phyloP scores from a whole-genome alignment of 2,113 vertebrate species.

The Furnarius figulus region DNA sequence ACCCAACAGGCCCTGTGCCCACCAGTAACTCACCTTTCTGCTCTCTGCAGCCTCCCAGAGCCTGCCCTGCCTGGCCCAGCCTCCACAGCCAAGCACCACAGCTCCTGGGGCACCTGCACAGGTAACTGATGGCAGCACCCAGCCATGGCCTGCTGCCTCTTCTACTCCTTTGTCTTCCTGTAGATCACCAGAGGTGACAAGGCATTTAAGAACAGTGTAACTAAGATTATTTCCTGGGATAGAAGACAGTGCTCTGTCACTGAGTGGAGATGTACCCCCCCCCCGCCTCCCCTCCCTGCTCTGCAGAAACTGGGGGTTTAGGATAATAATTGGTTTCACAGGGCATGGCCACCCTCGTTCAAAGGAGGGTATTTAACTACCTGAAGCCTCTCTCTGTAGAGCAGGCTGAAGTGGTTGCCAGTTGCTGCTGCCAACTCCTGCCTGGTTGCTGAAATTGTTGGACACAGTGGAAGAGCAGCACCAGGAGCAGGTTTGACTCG shows the following conservation, averaged over 20 bases:
- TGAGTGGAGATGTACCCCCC: rapidly evolving
- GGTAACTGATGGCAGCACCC: neutral
- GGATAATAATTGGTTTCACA: neutral
- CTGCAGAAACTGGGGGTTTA: neutral
- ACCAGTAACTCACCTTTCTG: rapidly evolving
- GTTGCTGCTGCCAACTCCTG: neutral
- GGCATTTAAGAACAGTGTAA: neutral
- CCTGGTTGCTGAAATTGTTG: neutral
- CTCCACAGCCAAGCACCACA: too few species aligned
- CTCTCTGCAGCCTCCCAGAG: rapidly evolving
- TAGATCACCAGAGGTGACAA: neutral
- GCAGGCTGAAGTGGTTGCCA: neutral
- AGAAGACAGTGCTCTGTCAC: neutral
- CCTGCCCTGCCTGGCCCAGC: neutral
- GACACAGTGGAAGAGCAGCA: neutral
- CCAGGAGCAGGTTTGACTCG: neutral
- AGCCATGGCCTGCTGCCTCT: rapidly evolving
- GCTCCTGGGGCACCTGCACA: neutral
- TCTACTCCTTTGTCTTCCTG: neutral
- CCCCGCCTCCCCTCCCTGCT: neutral
- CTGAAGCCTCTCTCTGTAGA: neutral
- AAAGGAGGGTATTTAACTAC: neutral
- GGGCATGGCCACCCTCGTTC: too few species aligned
- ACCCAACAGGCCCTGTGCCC: rapidly evolving
- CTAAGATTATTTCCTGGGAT: neutral